Evolutionary conservation across 2,113 vertebrate genomes (phyloP).

Genomic region (Drymodes brunneopygia): DNA sequence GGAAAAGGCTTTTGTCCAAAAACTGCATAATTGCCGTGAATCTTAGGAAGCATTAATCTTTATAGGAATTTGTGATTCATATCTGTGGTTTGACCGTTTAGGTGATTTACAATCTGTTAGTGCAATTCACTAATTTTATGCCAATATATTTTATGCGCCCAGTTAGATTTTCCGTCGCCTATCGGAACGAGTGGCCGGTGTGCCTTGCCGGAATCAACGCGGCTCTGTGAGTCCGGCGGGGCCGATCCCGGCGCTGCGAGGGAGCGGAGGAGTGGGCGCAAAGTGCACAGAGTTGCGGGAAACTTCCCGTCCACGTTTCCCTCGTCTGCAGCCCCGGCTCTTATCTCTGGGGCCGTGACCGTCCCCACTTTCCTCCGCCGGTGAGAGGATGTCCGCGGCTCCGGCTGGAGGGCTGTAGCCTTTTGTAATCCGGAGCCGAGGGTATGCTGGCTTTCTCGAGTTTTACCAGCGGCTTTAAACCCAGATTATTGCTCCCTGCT

Average conservation of each 20-base stretch:
- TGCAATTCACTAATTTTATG: slow-evolving; percentile 52
- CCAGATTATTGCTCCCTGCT: neutral
- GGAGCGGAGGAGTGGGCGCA: neutral
- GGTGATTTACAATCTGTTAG: slow-evolving; percentile 48
- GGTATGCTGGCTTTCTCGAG: neutral
- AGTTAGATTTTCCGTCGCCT: neutral
- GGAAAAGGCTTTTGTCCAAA: slow-evolving; percentile 49
- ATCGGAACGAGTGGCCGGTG: neutral
- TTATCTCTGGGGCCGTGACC: neutral
- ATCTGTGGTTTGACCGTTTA: slow-evolving; percentile 42
- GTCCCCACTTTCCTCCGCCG: neutral
- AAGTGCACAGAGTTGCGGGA: neutral
- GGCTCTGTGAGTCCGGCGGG: neutral
- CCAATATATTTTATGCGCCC: slow-evolving; percentile 4
- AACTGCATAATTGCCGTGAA: slow-evolving; percentile 39
- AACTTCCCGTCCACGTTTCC: neutral
- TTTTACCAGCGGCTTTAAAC: neutral
- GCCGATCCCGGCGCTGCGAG: neutral
- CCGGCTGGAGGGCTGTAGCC: neutral
- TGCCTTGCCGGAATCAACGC: neutral
- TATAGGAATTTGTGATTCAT: slow-evolving; percentile 60
- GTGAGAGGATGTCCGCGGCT: neutral
- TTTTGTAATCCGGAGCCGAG: neutral
- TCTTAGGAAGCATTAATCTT: slow-evolving; percentile 59
- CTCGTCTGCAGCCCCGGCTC: neutral